phyloP scores from a whole-genome alignment of 2,113 vertebrate species.

The Uropsilus gracilis region DNA sequence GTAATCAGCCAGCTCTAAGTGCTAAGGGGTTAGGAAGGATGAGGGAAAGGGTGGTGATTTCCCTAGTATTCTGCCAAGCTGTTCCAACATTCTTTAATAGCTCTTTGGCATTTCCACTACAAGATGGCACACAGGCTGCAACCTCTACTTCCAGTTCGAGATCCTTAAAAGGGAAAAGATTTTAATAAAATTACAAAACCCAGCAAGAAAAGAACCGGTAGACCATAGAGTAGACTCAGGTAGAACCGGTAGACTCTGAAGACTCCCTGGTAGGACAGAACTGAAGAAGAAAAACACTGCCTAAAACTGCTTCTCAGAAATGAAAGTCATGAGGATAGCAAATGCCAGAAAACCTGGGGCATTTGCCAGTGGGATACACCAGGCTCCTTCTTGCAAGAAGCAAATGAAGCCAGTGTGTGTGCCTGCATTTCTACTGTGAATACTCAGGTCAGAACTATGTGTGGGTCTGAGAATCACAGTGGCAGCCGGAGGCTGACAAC shows the following conservation, averaged over 20 bases:
- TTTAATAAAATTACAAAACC: conserved; percentile 52
- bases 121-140: not conserved
- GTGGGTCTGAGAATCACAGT: not conserved
- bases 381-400: not conserved
- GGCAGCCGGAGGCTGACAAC: not conserved
- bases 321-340: not conserved
- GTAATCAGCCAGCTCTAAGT: conserved; percentile 47
- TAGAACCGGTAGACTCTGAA: not conserved
- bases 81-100: conserved; percentile 38
- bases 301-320: not conserved
- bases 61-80: conserved; percentile 45
- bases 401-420: not conserved
- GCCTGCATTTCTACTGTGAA: not conserved
- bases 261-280: not conserved
- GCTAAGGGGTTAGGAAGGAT: conserved; percentile 46
- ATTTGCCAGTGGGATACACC: not conserved
- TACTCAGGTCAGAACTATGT: not conserved
- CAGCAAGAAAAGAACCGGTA: not conserved
- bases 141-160: conserved; percentile 3
- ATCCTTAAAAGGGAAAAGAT: conserved; percentile 26
- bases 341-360: not conserved
- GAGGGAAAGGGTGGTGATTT: conserved; percentile 61
- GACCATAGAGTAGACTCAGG: not conserved
- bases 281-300: not conserved
- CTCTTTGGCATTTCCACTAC: conserved; percentile 29